Percentiles rank a stretch among this genome's conserved stretches.
Conservation (phyloP, 2,113 vertebrate species). For the Synchiropus splendidus region DNA sequence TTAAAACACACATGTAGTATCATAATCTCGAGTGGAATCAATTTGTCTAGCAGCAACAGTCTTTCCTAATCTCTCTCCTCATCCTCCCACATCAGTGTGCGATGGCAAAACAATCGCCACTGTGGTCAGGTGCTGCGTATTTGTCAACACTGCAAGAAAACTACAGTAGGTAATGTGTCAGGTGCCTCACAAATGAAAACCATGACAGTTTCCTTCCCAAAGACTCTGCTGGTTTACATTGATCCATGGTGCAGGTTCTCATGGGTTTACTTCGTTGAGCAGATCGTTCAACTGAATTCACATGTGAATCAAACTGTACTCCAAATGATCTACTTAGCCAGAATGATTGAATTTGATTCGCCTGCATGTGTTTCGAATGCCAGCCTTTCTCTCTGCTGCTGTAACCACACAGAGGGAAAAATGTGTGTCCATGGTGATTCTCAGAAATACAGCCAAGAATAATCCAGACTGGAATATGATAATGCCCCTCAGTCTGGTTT, state of each 20-base stretch:
- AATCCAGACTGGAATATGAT: too few species aligned
- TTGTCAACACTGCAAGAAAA: too few species aligned
- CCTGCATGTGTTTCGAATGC: too few species aligned
- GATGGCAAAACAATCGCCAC: constrained; percentile 4
- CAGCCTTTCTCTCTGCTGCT: background rate
- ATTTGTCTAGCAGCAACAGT: constrained; percentile 8
- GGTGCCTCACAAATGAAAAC: too few species aligned
- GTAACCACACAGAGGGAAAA: constrained; percentile 1
- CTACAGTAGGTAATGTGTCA: too few species aligned
- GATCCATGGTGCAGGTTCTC: too few species aligned
- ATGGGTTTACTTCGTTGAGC: background rate
- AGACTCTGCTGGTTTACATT: too few species aligned
- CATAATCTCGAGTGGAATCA: too few species aligned
- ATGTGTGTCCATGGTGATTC: constrained; percentile 9
- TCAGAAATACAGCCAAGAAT: too few species aligned
- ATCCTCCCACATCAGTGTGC: constrained; percentile 13
- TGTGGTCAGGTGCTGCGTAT: background rate
- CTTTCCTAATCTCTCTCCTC: constrained; percentile 19
- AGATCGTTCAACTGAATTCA: background rate
- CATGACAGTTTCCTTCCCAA: too few species aligned
- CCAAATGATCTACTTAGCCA: constrained; percentile 6
- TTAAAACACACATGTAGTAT: too few species aligned
- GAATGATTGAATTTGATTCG: constrained; percentile 8
- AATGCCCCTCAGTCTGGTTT: too few species aligned
- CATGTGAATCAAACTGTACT: background rate